These are phyloP conservation scores for Campoletis raptor DNA, from an alignment of 2,888 invertebrate genomes.

Conservation along the genomic window DNA sequence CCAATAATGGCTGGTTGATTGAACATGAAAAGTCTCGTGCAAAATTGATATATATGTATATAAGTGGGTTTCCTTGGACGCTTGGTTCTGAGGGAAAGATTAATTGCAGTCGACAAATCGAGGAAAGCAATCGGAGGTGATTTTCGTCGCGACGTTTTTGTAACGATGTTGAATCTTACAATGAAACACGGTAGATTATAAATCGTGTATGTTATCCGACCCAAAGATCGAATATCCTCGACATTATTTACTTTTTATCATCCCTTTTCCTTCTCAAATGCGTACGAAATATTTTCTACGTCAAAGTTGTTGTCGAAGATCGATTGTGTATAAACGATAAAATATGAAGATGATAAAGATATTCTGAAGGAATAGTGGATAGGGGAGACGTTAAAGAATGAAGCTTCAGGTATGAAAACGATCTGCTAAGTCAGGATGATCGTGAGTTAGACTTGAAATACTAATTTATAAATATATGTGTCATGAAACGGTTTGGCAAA, in stretches of 20 bases:
- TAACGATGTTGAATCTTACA: conserved; percentile 16
- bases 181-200: conserved; percentile 37
- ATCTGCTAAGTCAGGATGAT: conserved; percentile 25
- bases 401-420: conserved; percentile 22
- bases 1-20: neutral
- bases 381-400: conserved; percentile 32
- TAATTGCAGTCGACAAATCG: conserved; percentile 71
- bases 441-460: neutral
- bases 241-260: conserved; percentile 8
- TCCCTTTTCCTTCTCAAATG: neutral
- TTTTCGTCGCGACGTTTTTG: conserved; percentile 47
- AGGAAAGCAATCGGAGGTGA: conserved; percentile 64
- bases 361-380: conserved; percentile 27
- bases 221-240: conserved; percentile 16
- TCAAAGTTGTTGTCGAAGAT: neutral
- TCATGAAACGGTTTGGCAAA: conserved; percentile 48
- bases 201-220: conserved; percentile 23
- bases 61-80: conserved; percentile 23
- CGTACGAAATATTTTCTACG: conserved; percentile 27
- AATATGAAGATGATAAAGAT: conserved; percentile 45
- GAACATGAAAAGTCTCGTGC: conserved; percentile 13
- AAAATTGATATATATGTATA: conserved; percentile 22
- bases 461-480: conserved; percentile 13
- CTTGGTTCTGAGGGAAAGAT: conserved; percentile 60
- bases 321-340: conserved; percentile 28